phyloP scores from a whole-genome alignment of 1,140 invertebrate genomes.

The Trichonephila inaurata region DNA sequence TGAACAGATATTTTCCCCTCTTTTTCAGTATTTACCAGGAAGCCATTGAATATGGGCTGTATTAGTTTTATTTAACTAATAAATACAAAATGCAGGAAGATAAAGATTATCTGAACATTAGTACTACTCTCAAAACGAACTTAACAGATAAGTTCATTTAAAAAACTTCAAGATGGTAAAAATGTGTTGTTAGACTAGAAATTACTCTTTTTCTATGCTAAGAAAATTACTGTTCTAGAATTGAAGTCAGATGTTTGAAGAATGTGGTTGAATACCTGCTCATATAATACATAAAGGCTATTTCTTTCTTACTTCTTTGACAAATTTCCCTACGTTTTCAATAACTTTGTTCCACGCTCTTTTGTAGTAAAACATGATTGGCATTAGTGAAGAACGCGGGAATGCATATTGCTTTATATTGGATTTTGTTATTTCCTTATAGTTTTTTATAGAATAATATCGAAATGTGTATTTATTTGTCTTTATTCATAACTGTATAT shows the following conservation, averaged over 20 bases:
- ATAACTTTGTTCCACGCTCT: constrained; percentile 18
- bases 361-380: not conserved
- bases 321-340: not conserved
- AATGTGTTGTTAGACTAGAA: not conserved
- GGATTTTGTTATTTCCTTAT: not conserved
- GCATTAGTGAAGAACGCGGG: not conserved
- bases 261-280: not conserved
- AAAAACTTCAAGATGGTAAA: not conserved
- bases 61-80: too few species aligned
- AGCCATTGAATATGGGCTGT: too few species aligned
- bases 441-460: too few species aligned
- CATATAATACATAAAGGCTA: constrained; percentile 27
- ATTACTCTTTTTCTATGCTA: not conserved
- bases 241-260: too few species aligned
- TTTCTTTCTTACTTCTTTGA: not conserved
- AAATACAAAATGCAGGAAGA: too few species aligned
- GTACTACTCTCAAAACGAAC: too few species aligned
- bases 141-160: too few species aligned
- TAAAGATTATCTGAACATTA: too few species aligned
- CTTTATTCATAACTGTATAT: too few species aligned
- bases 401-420: not conserved
- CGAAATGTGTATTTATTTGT: too few species aligned
- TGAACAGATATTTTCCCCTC: too few species aligned
- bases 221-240: not conserved
- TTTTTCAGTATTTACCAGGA: too few species aligned